Evolutionary conservation across 2,113 vertebrate species (phyloP).

Genomic region (Dicrurus megarhynchus): DNA sequence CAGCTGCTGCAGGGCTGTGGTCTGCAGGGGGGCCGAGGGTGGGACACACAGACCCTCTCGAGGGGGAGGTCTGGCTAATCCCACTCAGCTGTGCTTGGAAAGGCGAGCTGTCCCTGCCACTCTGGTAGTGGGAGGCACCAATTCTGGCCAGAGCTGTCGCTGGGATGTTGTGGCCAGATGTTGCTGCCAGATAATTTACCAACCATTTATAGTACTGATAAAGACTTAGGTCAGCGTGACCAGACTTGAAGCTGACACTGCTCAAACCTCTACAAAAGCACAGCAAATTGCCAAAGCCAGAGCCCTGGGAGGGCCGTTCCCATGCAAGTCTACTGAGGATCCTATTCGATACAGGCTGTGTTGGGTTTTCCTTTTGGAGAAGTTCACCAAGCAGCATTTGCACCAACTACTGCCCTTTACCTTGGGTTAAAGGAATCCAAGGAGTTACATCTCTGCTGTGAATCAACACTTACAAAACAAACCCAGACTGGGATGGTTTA

Average conservation of each 20-base stretch:
- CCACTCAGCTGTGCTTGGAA: not conserved
- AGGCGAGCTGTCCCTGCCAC: not conserved
- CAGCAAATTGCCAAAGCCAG: not conserved
- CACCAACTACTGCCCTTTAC: not conserved
- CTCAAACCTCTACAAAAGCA: not conserved
- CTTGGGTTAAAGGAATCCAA: not conserved
- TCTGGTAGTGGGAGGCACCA: not conserved
- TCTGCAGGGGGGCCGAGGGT: rapidly evolving
- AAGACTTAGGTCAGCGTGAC: not conserved
- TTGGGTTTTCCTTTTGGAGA: not conserved
- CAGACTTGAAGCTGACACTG: not conserved
- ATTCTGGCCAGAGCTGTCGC: not conserved
- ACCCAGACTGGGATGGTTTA: not conserved
- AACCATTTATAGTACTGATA: not conserved
- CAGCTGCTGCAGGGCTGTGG: not conserved
- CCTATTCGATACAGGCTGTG: not conserved
- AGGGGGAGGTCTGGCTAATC: not conserved
- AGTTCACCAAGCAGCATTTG: not conserved
- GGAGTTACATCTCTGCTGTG: not conserved
- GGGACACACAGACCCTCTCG: not conserved
- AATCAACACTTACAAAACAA: not conserved
- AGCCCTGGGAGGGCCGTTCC: not conserved
- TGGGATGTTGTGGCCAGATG: not conserved
- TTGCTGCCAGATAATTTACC: not conserved
- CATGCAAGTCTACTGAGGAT: not conserved